Base-by-base conservation (phyloP, 2,113 vertebrate species). In the Caloenas nicobarica region DNA sequence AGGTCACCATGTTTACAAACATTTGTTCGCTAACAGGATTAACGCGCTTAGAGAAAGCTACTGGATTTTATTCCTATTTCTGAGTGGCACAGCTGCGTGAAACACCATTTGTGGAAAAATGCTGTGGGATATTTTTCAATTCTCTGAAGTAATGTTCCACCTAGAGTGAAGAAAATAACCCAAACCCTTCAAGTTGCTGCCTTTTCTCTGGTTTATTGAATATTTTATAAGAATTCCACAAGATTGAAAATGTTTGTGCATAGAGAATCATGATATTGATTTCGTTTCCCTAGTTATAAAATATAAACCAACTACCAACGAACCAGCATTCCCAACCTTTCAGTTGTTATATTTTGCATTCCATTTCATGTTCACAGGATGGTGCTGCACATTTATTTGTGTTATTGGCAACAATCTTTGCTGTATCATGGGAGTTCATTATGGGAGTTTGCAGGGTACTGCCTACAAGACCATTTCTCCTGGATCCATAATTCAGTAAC, bases 171-270 rank as follows among this genome's bases (percentile, higher is more conserved):
- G 36, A 93, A 95, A 87, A 94, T 38, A 92, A 93, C 65, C n/a
- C 14, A 61, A 87, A 42, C 22, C 28, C 78, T 91, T 81, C 65
- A 71, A 83, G 88, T 64, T 88, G 50, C 85, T 81, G 11, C 51
- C 65, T 86, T 78, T 46, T 74, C 72, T 69, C 69, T 70, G 50
- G n/a, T 81, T 89, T 91, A 65, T 28, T 96, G 70, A 94, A 96
- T 96, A 87, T 95, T 96, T 96, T 82, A 96, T 96, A 89, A 94
- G 77, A 72, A 91, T 72, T 66, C 70, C 70, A 76, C 42, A 69
- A 81, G 89, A 71, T 57, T 69, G 86, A 87, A 92, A 94, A 90
- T 60, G 79, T 54, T 61, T 31, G 31, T 92, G 86, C 83, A 89
- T 94, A 92, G 91, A 94, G 77, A 94, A 94, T 80, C 19, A 18